A percentile compares a stretch with the other conserved stretches of the same genome.
Conservation (phyloP, 2,113 vertebrate species). For the Engystomops pustulosus region DNA sequence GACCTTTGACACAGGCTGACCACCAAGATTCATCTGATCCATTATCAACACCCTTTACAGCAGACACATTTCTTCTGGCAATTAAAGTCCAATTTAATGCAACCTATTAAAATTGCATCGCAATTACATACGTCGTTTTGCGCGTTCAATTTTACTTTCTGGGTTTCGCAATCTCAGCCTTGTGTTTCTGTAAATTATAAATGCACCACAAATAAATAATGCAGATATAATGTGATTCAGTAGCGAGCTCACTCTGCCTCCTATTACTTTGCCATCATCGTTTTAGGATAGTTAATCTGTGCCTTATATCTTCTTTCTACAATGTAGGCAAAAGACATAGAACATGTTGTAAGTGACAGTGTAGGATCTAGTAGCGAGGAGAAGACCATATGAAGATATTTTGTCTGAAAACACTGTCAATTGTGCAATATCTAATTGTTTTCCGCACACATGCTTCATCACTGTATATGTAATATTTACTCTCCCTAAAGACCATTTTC, state of each 20-base stretch:
- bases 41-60: conserved; percentile 45
- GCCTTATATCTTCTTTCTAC: background rate
- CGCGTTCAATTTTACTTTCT: conserved; percentile 17
- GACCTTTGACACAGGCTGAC: conserved; percentile 31
- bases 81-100: conserved; percentile 49
- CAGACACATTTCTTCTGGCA: conserved; percentile 13
- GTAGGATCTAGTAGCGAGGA: background rate
- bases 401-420: too few species aligned
- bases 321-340: background rate
- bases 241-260: background rate
- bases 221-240: conserved; percentile 8
- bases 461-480: background rate
- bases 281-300: background rate
- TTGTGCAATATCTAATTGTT: background rate
- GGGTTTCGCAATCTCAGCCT: conserved; percentile 7
- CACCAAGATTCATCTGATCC: conserved; percentile 41
- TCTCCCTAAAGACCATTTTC: background rate
- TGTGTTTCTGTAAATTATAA: conserved; percentile 15
- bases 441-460: background rate
- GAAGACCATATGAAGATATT: background rate
- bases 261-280: background rate
- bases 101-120: conserved; percentile 43
- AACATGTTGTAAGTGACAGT: background rate
- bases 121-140: conserved; percentile 25
- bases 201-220: conserved; percentile 33